Base-by-base conservation (phyloP, 2,113 vertebrate genomes). In the Melanocharis versteri region DNA sequence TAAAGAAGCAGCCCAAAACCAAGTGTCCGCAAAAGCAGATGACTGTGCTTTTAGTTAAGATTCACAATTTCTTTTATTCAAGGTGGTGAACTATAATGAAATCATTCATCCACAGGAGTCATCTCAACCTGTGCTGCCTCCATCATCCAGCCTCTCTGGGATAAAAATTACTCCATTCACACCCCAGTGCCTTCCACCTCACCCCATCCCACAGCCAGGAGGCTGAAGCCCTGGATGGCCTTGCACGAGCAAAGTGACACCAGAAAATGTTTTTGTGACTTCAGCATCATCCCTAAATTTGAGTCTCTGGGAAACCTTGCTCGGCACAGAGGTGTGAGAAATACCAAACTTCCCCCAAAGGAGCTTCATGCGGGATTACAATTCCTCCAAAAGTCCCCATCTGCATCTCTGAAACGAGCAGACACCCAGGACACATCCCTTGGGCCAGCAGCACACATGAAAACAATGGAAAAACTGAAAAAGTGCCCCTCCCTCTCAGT, bases 41-140 rank as follows among this genome's bases (percentile, higher is more conserved):
- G 2, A 97, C 94, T 94, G 90, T 88, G 51, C 94, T 97, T 97
- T 96, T 97, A 98, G 98, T 97, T 97, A 97, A 96, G 93, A 97
- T 91, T 92, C 97, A 96, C 96, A 97, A 86, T 71, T 92, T 84
- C 23, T 94, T 92, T 96, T 92, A 93, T 61, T 51, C 92, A 88
- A 97, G 57, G 84, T 56, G 70, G 84, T 76, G 93, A 95, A 51
- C 84, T 76, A 96, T 81, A 97, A 97, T 96, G 87, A 70, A 31
- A 76, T 95, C 87, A 94, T 97, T 97, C 95, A 97, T 87, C 65
- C 76, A 44, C 35, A 42, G 57, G 68, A 68, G 60, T 20, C 28
- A 0, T n/a, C 58, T 66, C 26, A 62, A 4, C 61, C 83, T 53
- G 76, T 65, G 85, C 69, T 96, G 64, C 85, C 94, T 71, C 87